A percentile compares a stretch with the other conserved stretches of the same genome.
phyloP scores from a whole-genome alignment of 2,797 vertebrate genomes.

The Spinibarbus caldwelli region DNA sequence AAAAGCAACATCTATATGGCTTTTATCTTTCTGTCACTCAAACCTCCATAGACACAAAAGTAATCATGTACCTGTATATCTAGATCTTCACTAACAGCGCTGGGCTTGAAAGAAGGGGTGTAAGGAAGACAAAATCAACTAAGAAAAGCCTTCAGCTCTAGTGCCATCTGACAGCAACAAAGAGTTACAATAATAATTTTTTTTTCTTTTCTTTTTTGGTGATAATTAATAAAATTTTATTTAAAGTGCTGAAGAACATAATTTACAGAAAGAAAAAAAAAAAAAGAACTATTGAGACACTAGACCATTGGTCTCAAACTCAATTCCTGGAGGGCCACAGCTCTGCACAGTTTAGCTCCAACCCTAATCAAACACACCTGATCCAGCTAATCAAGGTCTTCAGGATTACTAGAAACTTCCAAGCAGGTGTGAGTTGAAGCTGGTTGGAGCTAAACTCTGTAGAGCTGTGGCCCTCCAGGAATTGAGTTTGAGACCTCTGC shows the following conservation, averaged over 20 bases:
- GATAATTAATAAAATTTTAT: neutral
- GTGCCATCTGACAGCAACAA: neutral
- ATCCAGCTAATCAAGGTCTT: too few relatives aligned
- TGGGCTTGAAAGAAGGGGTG: neutral
- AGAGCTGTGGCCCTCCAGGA: too few relatives aligned
- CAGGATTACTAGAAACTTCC: too few relatives aligned
- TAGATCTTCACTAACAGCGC: slow-evolving; percentile 7
- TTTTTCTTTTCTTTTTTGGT: too few relatives aligned
- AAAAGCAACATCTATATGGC: slow-evolving; percentile 42
- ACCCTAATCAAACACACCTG: too few relatives aligned
- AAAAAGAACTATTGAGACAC: neutral
- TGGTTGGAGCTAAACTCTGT: too few relatives aligned
- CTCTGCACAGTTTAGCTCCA: too few relatives aligned
- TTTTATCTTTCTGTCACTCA: slow-evolving; percentile 42
- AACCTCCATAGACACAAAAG: slow-evolving; percentile 20
- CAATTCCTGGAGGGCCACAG: too few relatives aligned
- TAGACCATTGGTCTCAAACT: too few relatives aligned
- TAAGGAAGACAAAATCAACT: slow-evolving; percentile 13
- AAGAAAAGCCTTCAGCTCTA: slow-evolving; percentile 10
- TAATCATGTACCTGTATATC: neutral
- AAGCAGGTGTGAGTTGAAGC: too few relatives aligned
- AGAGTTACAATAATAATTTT: too few relatives aligned
- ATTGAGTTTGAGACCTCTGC: too few relatives aligned
- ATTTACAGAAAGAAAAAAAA: neutral
- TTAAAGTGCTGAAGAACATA: neutral